Base-by-base conservation (phyloP, 2,113 vertebrate species). In the Brachyhypopomus occidentalis region DNA sequence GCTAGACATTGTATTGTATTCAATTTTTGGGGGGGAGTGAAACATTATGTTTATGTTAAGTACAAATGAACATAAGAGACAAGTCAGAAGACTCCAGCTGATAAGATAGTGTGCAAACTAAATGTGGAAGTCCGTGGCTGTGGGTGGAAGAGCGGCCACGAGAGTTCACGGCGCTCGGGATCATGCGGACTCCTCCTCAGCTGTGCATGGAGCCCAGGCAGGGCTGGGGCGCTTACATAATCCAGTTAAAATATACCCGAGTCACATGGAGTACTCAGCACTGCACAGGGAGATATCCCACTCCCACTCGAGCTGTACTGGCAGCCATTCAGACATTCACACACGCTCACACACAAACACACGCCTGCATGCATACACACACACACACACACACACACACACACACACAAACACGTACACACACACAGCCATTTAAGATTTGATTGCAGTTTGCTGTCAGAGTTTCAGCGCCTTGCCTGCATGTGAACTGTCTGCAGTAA, bases 181-280 rank as follows among this genome's bases (percentile, higher is more conserved):
- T 91, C 90, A 89, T 91, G 90, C 74, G 85, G 86, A 87, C 86
- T 83, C 86, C 81, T 87, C 75, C 88, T 90, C 89, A 86, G 91
- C 87, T 88, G 91, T 90, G 87, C 71, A 77, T 87, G 87, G 83
- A 89, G 86, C 41, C 85, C 89, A 91, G 78, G 86, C 89, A 89
- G 75, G 83, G 86, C 89, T 90, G 87, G 87, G 91, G 89, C 86
- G 71, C 91, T 94, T 94, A 94, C 91, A 92, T 94, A 94, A 94
- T 90, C 88, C 87, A 88, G 88, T 92, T 93, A 92, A 94, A 93
- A 92, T 91, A 91, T 89, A 93, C 90, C 88, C 89, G 83, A 86
- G 91, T 94, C 93, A 94, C 93, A 94, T 94, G 93, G 90, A 91
- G 81, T 86, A 78, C 87, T 92, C 92, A 90, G 90, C 88, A 90